Evolutionary conservation across 2,113 vertebrate genomes (phyloP).

Genomic region (Galeopterus variegatus): DNA sequence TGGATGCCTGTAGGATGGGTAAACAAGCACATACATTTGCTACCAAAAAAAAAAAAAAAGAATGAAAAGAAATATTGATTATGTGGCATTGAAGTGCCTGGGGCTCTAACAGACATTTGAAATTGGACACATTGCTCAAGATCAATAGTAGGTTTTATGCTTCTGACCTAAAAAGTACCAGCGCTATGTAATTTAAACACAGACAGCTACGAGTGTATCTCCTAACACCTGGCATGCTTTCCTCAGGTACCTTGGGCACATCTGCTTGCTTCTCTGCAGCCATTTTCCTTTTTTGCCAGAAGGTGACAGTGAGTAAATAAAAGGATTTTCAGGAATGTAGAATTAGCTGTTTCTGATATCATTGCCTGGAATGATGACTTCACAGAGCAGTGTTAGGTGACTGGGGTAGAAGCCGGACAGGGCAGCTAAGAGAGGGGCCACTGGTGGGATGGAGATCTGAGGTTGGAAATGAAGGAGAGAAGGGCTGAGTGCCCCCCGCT

Average conservation of each 20-base stretch:
- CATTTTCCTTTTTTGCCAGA: conserved; percentile 49
- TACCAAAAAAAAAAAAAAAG: conserved; percentile 55
- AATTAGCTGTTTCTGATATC: background rate
- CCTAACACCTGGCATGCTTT: conserved; percentile 16
- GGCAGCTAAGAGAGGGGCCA: background rate
- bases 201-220: conserved; percentile 17
- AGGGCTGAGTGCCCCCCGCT: accelerated
- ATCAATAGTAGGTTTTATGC: conserved; percentile 87
- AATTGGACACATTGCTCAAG: conserved; percentile 74
- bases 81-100: conserved; percentile 77
- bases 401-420: background rate
- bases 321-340: background rate
- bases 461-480: background rate
- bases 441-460: background rate
- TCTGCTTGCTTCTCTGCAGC: conserved; percentile 49
- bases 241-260: background rate
- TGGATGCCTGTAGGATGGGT: conserved; percentile 78
- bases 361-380: background rate
- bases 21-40: conserved; percentile 79
- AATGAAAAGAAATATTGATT: conserved; percentile 86
- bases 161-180: conserved; percentile 80
- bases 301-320: conserved; percentile 52
- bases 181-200: conserved; percentile 66
- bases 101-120: conserved; percentile 85
- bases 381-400: background rate